Evolutionary conservation across 2,797 vertebrate genomes (phyloP).

Genomic region (Leptoclinus maculatus): DNA sequence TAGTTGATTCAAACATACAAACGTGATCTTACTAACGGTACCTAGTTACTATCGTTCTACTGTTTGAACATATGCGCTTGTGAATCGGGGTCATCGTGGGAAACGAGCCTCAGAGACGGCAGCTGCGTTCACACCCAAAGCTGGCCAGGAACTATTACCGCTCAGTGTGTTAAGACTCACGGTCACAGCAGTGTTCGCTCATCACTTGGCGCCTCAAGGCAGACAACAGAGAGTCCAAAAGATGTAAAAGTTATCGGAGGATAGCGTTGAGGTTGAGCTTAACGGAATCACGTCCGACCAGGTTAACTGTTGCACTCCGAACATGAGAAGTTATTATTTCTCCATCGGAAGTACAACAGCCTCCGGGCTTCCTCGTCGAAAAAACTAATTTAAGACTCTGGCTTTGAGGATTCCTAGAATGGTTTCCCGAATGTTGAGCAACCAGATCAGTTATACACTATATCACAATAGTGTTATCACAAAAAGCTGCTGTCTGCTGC

Average conservation of each 20-base stretch:
- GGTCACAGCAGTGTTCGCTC: conserved; percentile 12
- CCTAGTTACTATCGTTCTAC: background rate
- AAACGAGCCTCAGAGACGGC: background rate
- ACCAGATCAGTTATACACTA: background rate
- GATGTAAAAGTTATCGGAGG: conserved; percentile 20
- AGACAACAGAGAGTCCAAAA: conserved; percentile 35
- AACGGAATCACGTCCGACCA: conserved; percentile 11
- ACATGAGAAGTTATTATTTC: conserved; percentile 11
- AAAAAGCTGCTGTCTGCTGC: background rate
- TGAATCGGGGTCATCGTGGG: conserved; percentile 1
- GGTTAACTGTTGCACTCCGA: background rate
- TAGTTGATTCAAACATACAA: background rate
- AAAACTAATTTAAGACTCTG: background rate
- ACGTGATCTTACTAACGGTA: background rate
- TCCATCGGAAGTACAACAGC: background rate
- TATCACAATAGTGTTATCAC: background rate
- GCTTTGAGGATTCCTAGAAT: conserved; percentile 7
- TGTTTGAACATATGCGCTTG: conserved; percentile 3
- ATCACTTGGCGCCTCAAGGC: conserved; percentile 19
- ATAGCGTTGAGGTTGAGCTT: conserved; percentile 5
- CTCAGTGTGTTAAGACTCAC: background rate
- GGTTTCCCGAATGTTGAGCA: background rate
- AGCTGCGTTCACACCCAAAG: background rate
- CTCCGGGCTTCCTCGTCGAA: conserved; percentile 4
- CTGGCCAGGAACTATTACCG: conserved; percentile 16